phyloP scores from a whole-genome alignment of 2,113 vertebrate species.

The Illadopsis cleaveri region DNA sequence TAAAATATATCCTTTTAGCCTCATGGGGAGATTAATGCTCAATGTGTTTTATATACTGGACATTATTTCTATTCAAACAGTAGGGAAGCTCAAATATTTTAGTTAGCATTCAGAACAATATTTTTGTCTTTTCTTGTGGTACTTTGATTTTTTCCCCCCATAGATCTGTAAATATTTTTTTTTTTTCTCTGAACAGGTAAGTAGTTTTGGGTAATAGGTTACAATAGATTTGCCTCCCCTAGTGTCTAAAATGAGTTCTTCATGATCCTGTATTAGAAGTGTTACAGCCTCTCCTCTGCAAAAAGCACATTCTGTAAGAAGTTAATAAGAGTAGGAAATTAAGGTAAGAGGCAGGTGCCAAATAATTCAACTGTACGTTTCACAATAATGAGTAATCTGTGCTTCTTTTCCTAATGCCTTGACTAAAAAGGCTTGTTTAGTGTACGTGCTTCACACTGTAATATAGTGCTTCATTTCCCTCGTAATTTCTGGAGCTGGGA shows the following conservation, averaged over 20 bases:
- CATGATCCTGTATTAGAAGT: not conserved
- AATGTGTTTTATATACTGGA: not conserved
- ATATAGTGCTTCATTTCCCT: slow-evolving; percentile 74
- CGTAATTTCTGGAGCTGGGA: slow-evolving; percentile 71
- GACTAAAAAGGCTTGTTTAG: slow-evolving; percentile 67
- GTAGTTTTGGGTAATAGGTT: not conserved
- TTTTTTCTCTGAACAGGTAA: not conserved
- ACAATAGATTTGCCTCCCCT: not conserved
- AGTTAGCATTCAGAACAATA: not conserved
- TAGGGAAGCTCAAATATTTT: not conserved
- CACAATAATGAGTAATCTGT: slow-evolving; percentile 42
- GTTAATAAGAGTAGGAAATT: slow-evolving; percentile 40
- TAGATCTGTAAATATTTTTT: not conserved
- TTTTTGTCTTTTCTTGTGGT: not conserved
- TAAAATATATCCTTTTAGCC: not conserved
- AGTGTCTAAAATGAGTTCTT: not conserved
- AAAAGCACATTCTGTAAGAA: not conserved
- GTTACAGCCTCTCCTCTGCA: not conserved
- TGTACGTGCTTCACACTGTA: slow-evolving; percentile 62
- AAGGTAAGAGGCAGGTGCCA: slow-evolving; percentile 46
- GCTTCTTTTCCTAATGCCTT: slow-evolving; percentile 59
- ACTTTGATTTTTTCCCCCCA: not conserved
- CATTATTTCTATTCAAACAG: not conserved
- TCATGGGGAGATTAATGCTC: not conserved
- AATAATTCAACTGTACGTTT: slow-evolving; percentile 58